Evolutionary conservation across 1,140 invertebrate species (phyloP), one percentile per base, ranked within the genome.

Genomic region (Drosophila kepulauana): DNA sequence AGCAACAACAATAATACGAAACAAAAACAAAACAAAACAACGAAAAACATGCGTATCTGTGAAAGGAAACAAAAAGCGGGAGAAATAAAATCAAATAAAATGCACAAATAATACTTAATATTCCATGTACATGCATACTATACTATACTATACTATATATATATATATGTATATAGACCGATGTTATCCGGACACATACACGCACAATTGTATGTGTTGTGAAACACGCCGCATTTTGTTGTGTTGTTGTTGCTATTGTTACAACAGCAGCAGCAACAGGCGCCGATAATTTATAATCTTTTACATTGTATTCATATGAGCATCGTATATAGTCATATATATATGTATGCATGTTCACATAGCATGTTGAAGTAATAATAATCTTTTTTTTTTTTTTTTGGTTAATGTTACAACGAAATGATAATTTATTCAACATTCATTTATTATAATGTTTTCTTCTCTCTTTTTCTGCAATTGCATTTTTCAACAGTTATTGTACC

Each of bases 221-320:
- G 81, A 84, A 82, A 82, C 72, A 63, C 48, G 49, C 62, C 67
- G 66, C 71, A 51, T 64, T 70, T 63, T 70, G 67, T 61, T 69
- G 43, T 57, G 61, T 48, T 41, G 25, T 66, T 73, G 48, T 46
- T 62, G 63, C 69, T 72, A 65, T 73, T 63, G 66, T 72, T 61
- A 65, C 73, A 75, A 62, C 66, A 82, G 75, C 73, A 75, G 58
- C 59, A 85, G 51, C 67, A 80, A 68, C 66, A 82, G 75, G 58
- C 79, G 51, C 77, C 72, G 81, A 84, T 85, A 84, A 84, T 80
- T 80, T 64, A 85, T 85, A 85, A 84, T 84, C 81, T 80, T 64
- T 15, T 58, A 64, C 20, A 65, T 69, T 81, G 69, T 65, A 52
- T 59, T 15, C 56, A 65, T 33, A 61, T 13, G 11, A 56, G 33